Percentiles rank a stretch among this genome's conserved stretches.
Evolutionary conservation across 2,888 invertebrate species (phyloP).

Genomic region (Idaea biselata): DNA sequence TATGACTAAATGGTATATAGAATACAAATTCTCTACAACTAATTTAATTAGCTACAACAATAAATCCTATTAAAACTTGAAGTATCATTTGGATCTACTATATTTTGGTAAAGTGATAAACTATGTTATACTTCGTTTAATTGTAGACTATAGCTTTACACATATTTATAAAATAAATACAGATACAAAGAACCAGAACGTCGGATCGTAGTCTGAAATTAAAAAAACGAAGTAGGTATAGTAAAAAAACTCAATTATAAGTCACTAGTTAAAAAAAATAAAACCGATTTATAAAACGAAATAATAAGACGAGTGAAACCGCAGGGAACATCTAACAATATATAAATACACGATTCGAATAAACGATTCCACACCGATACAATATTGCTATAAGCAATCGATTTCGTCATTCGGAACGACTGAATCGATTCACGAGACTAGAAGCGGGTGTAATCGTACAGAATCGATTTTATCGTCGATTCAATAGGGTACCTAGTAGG

Average conservation of each 20-base stretch:
- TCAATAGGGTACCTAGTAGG: constrained; percentile 44
- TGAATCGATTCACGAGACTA: constrained; percentile 59
- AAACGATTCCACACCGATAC: constrained; percentile 41
- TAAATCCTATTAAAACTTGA: too few relatives aligned
- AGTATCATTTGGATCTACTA: too few relatives aligned
- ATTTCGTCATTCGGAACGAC: constrained; percentile 51
- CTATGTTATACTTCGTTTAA: too few relatives aligned
- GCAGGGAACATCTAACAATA: constrained; percentile 15
- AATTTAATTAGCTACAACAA: too few relatives aligned
- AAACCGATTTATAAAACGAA: background rate
- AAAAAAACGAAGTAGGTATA: too few relatives aligned
- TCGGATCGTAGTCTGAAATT: too few relatives aligned
- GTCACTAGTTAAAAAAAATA: constrained; percentile 15
- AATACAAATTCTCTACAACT: too few relatives aligned
- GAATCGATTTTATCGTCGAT: constrained; percentile 63
- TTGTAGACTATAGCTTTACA: too few relatives aligned
- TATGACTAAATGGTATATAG: too few relatives aligned
- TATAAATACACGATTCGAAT: constrained; percentile 36
- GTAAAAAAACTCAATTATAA: background rate
- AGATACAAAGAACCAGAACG: too few relatives aligned
- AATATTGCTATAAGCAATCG: constrained; percentile 62
- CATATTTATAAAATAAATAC: too few relatives aligned
- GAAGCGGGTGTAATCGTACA: constrained; percentile 54
- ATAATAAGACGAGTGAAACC: background rate
- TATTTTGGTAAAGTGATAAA: too few relatives aligned